A percentile compares a stretch with the other conserved stretches of the same genome.
Evolutionary conservation across 1,140 invertebrate genomes (phyloP).

Genomic region (Heliconius himera): DNA sequence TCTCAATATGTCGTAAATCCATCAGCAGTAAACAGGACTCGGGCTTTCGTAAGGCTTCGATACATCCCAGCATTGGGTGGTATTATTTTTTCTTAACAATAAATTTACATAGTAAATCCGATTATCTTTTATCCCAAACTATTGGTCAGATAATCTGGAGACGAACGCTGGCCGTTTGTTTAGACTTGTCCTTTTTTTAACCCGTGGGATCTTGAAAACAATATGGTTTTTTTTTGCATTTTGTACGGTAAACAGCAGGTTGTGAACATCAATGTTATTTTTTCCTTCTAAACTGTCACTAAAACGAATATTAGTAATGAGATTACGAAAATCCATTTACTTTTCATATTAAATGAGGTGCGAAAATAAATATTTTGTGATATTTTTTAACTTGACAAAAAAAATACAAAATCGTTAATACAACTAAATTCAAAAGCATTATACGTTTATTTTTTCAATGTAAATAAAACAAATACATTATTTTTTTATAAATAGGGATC

Average conservation of each 20-base stretch:
- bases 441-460: too few relatives aligned
- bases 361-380: slow-evolving; percentile 24
- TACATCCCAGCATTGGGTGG: slow-evolving; percentile 55
- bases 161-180: slow-evolving; percentile 50
- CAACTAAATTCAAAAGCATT: too few relatives aligned
- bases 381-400: not conserved
- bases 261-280: slow-evolving; percentile 43
- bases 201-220: slow-evolving; percentile 56
- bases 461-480: too few relatives aligned
- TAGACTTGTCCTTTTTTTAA: slow-evolving; percentile 52
- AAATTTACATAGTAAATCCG: slow-evolving; percentile 70
- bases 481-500: too few relatives aligned
- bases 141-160: slow-evolving; percentile 53
- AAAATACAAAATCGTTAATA: not conserved
- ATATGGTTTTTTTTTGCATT: slow-evolving; percentile 58
- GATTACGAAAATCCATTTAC: slow-evolving; percentile 47
- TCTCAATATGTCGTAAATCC: slow-evolving; percentile 58
- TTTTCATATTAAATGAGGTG: slow-evolving; percentile 26
- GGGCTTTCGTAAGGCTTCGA: slow-evolving; percentile 45
- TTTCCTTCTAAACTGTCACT: slow-evolving; percentile 44
- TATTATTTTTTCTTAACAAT: slow-evolving; percentile 62
- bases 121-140: slow-evolving; percentile 61
- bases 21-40: slow-evolving; percentile 56
- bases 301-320: slow-evolving; percentile 56
- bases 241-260: slow-evolving; percentile 51